These are phyloP conservation scores for Amphilophus citrinellus DNA, from an alignment of 2,113 vertebrate species.

Conservation along the genomic window DNA sequence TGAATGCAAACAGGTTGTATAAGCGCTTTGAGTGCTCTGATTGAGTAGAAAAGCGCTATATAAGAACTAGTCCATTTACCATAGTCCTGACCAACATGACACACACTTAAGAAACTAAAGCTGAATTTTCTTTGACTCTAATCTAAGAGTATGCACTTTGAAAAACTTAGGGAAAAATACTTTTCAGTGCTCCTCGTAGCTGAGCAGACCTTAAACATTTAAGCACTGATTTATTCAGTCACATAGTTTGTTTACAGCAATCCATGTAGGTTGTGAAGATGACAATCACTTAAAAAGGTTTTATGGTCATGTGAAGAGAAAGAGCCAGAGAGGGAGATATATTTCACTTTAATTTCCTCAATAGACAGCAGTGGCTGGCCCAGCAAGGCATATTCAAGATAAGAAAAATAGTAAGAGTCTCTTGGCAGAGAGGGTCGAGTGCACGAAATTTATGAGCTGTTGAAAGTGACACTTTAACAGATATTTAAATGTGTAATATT, in stretches of 20 bases:
- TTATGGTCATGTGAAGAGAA: conserved; percentile 57
- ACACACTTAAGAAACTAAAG: conserved; percentile 23
- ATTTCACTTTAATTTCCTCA: conserved; percentile 79
- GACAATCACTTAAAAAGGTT: conserved; percentile 59
- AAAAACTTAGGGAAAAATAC: background rate
- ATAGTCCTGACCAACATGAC: conserved; percentile 7
- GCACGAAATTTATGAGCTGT: conserved; percentile 45
- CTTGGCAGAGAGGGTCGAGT: conserved; percentile 35
- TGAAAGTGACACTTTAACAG: conserved; percentile 58
- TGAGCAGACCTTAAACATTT: conserved; percentile 47
- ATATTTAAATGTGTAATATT: conserved; percentile 53
- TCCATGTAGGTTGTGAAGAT: conserved; percentile 59
- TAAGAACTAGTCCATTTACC: too few species aligned
- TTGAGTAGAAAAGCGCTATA: too few species aligned
- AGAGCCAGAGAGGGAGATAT: conserved; percentile 56
- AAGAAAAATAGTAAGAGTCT: conserved; percentile 58
- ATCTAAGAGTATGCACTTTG: background rate
- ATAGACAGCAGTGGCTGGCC: conserved; percentile 38
- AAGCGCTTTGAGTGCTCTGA: too few species aligned
- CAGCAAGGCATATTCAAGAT: conserved; percentile 42
- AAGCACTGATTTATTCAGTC: conserved; percentile 41
- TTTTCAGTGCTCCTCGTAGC: conserved; percentile 12
- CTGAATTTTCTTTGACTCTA: background rate
- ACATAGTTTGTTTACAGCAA: conserved; percentile 42
- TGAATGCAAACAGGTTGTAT: too few species aligned